Conservation (phyloP, 2,797 vertebrate species). For the Thamnophis elegans region DNA sequence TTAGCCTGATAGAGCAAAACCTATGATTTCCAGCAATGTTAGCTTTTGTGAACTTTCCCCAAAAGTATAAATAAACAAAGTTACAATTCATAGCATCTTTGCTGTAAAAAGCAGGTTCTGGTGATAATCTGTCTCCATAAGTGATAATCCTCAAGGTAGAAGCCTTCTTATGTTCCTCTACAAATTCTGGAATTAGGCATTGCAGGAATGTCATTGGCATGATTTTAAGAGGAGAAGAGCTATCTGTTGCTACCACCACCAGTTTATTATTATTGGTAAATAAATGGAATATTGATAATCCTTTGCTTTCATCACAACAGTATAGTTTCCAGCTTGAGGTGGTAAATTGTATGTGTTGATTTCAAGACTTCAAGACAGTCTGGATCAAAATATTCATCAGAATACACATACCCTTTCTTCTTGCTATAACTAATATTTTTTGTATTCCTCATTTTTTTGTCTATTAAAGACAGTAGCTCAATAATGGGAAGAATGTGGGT, state of each 20-base stretch:
- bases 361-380: neutral
- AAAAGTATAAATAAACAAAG: neutral
- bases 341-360: neutral
- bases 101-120: neutral
- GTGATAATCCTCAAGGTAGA: neutral
- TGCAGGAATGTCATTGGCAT: neutral
- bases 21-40: neutral
- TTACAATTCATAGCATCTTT: neutral
- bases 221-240: neutral
- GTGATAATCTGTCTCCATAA: neutral
- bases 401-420: neutral
- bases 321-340: neutral
- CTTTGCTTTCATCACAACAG: neutral
- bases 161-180: neutral
- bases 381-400: neutral
- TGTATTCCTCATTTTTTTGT: neutral
- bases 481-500: neutral
- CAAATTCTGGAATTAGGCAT: neutral
- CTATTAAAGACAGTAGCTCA: neutral
- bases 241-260: neutral
- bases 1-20: neutral
- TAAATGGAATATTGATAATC: neutral
- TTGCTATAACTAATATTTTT: neutral
- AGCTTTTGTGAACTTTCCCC: neutral
- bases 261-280: neutral